phyloP scores from a whole-genome alignment of 2,888 invertebrate genomes.

The Leptinotarsa tumamoca region DNA sequence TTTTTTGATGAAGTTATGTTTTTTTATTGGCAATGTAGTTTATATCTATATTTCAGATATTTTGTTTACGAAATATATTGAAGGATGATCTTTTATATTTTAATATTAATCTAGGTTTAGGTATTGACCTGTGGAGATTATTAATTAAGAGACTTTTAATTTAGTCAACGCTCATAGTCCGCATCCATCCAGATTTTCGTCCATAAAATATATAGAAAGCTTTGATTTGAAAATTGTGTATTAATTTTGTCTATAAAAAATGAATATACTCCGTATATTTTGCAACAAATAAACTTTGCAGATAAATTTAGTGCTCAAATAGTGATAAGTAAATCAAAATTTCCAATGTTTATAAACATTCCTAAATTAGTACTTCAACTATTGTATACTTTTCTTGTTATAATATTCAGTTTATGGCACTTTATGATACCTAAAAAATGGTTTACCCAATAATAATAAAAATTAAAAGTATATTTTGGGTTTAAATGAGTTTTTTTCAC shows the following conservation, averaged over 20 bases:
- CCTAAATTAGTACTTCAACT: too few relatives aligned
- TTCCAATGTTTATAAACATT: not conserved
- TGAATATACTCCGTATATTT: not conserved
- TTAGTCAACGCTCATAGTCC: constrained; percentile 9
- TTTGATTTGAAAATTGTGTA: not conserved
- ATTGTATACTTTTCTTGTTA: too few relatives aligned
- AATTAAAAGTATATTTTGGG: too few relatives aligned
- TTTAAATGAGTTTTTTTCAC: too few relatives aligned
- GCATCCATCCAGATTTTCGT: constrained; percentile 14
- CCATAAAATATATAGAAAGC: constrained; percentile 1
- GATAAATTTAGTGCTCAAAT: not conserved
- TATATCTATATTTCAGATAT: not conserved
- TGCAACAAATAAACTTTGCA: not conserved
- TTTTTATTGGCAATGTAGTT: not conserved
- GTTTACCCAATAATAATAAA: too few relatives aligned
- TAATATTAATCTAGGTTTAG: constrained; percentile 6
- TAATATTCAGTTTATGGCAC: too few relatives aligned
- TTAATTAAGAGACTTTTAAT: not conserved
- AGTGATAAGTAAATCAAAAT: not conserved
- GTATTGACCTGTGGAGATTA: constrained; percentile 8
- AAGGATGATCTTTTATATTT: not conserved
- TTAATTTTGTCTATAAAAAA: not conserved
- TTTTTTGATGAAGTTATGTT: too few relatives aligned
- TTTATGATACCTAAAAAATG: too few relatives aligned
- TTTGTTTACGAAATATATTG: not conserved